These are phyloP conservation scores for Eulacestoma nigropectus DNA, from an alignment of 2,113 vertebrate species.

Conservation along the genomic window DNA sequence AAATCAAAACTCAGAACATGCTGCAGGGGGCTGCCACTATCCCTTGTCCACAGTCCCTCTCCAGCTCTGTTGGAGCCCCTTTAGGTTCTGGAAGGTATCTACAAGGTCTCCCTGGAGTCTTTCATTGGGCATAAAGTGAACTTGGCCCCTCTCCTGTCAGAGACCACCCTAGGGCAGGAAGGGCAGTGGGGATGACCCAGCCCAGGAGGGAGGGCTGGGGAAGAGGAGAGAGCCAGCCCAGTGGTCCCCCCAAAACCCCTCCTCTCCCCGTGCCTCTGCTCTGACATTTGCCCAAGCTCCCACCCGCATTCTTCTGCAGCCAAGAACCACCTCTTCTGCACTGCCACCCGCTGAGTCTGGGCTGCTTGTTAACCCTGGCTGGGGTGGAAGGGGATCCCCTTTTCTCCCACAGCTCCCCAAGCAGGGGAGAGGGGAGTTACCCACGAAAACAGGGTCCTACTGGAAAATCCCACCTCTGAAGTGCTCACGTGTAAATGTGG, in stretches of 20 bases:
- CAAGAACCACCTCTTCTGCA: not conserved
- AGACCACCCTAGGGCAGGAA: not conserved
- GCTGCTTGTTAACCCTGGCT: not conserved
- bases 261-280: not conserved
- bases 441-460: not conserved
- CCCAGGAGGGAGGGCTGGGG: not conserved
- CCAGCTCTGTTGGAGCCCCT: not conserved
- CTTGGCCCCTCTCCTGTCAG: too few relatives aligned
- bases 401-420: not conserved
- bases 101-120: too few relatives aligned
- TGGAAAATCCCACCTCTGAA: not conserved
- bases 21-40: not conserved
- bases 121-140: fast-evolving
- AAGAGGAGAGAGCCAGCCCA: not conserved
- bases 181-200: not conserved
- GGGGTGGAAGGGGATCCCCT: not conserved
- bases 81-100: not conserved
- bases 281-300: not conserved
- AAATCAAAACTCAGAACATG: not conserved
- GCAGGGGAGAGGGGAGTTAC: not conserved
- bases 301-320: not conserved
- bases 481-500: not conserved
- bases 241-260: not conserved
- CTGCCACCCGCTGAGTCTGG: fast-evolving
- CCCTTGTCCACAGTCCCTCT: not conserved